Evolutionary conservation across 1,140 invertebrate species (phyloP), one percentile per base, ranked within the genome.

Genomic region (Macrobrachium nipponense): DNA sequence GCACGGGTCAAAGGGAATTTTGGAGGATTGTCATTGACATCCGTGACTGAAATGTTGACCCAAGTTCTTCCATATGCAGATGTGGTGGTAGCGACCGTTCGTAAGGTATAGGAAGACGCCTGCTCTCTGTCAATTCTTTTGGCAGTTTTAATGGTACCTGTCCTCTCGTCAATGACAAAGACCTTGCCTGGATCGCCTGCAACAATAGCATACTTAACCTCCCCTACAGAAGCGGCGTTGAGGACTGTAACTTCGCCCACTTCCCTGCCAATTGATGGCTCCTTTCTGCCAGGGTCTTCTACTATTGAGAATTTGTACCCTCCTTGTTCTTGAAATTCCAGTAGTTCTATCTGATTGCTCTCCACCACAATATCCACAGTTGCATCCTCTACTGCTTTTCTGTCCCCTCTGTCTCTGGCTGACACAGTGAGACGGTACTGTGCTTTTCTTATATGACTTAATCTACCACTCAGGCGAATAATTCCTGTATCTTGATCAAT

Each of bases 1-100:
- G 96, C 95, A 83, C 94, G 94, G 66, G 95, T 94, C 87, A 94
- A 93, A 14, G 94, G 93, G 91, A 98, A 98, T 79, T 93, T 92
- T 0, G 98, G 97, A 61, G 94, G 93, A 91, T 98, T 97, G 91
- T 99, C 98, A 90, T 99, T 99, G 5, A 97, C 92, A 92, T 99
- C 97, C n/a, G 95, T 91, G 0, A 99, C 92, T 0, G 94, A 94
- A 64, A 99, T 94, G 87, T 95, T 95, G 0, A 98, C 95, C 15
- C 91, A 92, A 51, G 94, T 95, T 88, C 94, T 93, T 0, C 95
- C 95, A 89, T 94, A 95, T 0, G 94, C 93, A 89, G 91, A 91
- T 15, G 94, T 93, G 82, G 93, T 92, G 91, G 93, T 93, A 0
- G 97, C 97, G 20, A 95, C 93, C 0, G 98, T 92, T 88, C 93